Evolutionary conservation across 2,113 vertebrate species (phyloP).

Genomic region (Morone saxatilis): DNA sequence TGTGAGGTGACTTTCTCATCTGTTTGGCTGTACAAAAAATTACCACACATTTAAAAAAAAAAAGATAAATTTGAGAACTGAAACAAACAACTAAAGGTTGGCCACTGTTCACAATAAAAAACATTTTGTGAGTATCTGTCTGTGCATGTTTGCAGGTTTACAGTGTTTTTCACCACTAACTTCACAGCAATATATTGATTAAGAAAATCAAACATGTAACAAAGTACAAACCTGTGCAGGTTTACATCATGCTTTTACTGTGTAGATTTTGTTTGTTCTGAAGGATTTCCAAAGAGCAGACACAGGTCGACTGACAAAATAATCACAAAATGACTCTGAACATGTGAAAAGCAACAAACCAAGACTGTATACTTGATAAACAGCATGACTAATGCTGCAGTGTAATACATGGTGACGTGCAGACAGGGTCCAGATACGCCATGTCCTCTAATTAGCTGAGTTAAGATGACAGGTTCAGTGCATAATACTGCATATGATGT

Average conservation of each 20-base stretch:
- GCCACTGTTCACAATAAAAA: constrained; percentile 33
- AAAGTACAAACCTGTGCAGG: constrained; percentile 38
- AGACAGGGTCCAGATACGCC: constrained; percentile 61
- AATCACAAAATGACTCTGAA: constrained; percentile 45
- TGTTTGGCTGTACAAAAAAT: constrained; percentile 23
- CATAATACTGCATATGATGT: constrained; percentile 60
- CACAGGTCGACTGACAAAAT: constrained; percentile 47
- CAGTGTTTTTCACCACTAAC: constrained; percentile 47
- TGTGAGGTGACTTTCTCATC: constrained; percentile 3
- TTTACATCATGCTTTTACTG: constrained; percentile 42
- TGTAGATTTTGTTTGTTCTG: constrained; percentile 41
- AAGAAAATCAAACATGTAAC: not conserved
- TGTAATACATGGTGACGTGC: constrained; percentile 64
- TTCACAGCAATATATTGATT: constrained; percentile 45
- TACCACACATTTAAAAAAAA: not conserved
- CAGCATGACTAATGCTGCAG: constrained; percentile 60
- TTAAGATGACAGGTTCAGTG: constrained; percentile 62
- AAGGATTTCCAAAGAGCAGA: constrained; percentile 36
- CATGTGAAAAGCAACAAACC: constrained; percentile 62
- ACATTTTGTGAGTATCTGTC: constrained; percentile 14
- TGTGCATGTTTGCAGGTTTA: constrained; percentile 45
- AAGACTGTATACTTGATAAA: constrained; percentile 53
- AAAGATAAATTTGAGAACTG: not conserved
- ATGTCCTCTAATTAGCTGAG: constrained; percentile 66
- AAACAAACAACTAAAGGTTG: constrained; percentile 20